Percentiles rank a stretch among this genome's conserved stretches.
These are phyloP conservation scores for Pantherophis guttatus DNA, from an alignment of 2,113 vertebrate species.

Conservation along the genomic window DNA sequence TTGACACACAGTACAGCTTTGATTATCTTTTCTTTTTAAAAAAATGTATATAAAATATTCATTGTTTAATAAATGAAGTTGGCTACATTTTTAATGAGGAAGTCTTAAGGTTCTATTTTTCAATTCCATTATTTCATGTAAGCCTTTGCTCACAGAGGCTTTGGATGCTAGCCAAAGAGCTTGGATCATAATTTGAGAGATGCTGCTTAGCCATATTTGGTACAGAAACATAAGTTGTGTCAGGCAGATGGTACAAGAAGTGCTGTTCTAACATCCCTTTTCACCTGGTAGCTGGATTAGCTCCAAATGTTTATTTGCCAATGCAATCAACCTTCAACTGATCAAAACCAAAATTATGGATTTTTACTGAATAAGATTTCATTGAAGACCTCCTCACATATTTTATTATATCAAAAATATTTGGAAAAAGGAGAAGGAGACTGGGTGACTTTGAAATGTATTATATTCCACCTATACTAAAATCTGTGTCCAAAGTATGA, in stretches of 20 bases:
- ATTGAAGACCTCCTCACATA: neutral
- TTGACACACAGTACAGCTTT: rapidly evolving
- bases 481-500: neutral
- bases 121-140: slow-evolving; percentile 10
- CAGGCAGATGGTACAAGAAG: neutral
- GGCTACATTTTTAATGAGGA: neutral
- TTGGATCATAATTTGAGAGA: neutral
- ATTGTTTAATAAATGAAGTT: slow-evolving; percentile 7
- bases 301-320: slow-evolving; percentile 8
- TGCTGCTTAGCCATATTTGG: neutral
- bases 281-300: neutral
- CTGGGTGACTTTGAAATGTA: neutral
- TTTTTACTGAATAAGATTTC: neutral
- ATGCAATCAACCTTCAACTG: neutral
- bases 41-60: slow-evolving; percentile 3
- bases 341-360: neutral
- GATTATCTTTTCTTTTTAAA: neutral
- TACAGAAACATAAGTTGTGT: slow-evolving; percentile 2
- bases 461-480: neutral
- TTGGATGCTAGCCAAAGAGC: slow-evolving; percentile 4
- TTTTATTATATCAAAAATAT: neutral
- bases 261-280: neutral
- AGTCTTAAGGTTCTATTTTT: slow-evolving; percentile 1
- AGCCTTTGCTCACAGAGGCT: slow-evolving; percentile 1
- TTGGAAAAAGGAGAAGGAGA: neutral